Conservation (phyloP, 1,140 invertebrate species). For the Goniozus legneri region DNA sequence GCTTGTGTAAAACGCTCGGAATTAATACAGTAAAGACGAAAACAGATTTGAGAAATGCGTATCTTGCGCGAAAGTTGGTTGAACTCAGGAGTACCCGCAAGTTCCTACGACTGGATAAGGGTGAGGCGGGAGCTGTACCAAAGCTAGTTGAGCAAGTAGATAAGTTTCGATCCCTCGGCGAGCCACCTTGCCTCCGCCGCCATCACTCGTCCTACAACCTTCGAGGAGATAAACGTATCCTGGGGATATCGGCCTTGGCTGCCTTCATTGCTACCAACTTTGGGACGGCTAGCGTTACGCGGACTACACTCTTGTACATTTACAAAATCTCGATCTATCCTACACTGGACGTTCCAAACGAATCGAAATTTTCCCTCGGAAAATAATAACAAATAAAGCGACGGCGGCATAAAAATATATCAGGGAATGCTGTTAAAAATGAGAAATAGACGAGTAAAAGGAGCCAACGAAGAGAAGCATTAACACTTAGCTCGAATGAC, state of each 20-base stretch:
- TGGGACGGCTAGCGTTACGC: slow-evolving; percentile 17
- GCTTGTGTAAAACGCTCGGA: slow-evolving; percentile 20
- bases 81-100: slow-evolving; percentile 33
- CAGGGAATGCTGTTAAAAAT: neutral
- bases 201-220: slow-evolving; percentile 27
- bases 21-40: slow-evolving; percentile 26
- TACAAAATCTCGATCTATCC: neutral
- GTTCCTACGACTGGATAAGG: slow-evolving; percentile 47
- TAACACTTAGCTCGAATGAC: slow-evolving; percentile 41
- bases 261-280: slow-evolving; percentile 23
- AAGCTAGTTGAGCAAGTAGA: slow-evolving; percentile 50
- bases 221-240: slow-evolving; percentile 34
- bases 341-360: neutral
- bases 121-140: slow-evolving; percentile 33
- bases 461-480: slow-evolving; percentile 25
- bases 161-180: slow-evolving; percentile 51
- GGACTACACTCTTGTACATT: neutral
- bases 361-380: slow-evolving; percentile 1
- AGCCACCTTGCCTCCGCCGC: slow-evolving; percentile 33
- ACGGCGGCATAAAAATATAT: slow-evolving; percentile 8
- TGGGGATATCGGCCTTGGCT: slow-evolving; percentile 23
- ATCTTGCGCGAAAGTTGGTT: slow-evolving; percentile 39
- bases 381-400: too few relatives aligned
- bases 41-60: slow-evolving; percentile 49
- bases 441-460: slow-evolving; percentile 19